phyloP scores from a whole-genome alignment of 2,113 vertebrate genomes.

The Austrofundulus limnaeus region DNA sequence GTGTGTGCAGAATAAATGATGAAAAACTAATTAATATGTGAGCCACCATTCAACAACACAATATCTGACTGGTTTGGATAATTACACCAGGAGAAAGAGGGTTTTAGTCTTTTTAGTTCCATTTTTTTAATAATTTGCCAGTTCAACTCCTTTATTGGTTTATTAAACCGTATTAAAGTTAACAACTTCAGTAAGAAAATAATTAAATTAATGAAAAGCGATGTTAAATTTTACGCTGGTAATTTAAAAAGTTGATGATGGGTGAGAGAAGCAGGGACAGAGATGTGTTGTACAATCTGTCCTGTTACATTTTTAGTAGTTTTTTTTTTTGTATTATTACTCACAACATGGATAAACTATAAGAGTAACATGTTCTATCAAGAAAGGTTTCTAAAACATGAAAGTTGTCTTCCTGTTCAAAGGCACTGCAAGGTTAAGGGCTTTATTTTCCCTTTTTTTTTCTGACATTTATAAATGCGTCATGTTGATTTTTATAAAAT shows the following conservation, averaged over 20 bases:
- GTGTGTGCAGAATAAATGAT: neutral
- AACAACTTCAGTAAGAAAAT: neutral
- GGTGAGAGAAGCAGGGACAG: neutral
- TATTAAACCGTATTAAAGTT: too few species aligned
- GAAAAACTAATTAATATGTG: constrained; percentile 30
- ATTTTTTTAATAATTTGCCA: neutral
- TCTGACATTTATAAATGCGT: neutral
- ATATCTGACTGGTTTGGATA: constrained; percentile 41
- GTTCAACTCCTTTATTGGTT: constrained; percentile 12
- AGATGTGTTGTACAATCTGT: neutral
- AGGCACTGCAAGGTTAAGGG: neutral
- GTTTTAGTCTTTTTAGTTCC: neutral
- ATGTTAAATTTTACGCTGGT: neutral
- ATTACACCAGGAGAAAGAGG: constrained; percentile 37
- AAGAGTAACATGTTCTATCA: neutral
- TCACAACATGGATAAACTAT: neutral
- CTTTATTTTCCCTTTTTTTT: neutral
- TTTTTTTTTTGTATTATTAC: neutral
- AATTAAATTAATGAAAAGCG: too few species aligned
- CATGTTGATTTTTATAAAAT: neutral
- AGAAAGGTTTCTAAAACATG: neutral
- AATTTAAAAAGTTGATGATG: neutral
- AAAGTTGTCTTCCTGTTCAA: neutral
- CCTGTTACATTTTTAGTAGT: neutral
- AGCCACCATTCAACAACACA: constrained; percentile 31